Conservation (phyloP, 1,140 invertebrate species). For the Apis florea region DNA sequence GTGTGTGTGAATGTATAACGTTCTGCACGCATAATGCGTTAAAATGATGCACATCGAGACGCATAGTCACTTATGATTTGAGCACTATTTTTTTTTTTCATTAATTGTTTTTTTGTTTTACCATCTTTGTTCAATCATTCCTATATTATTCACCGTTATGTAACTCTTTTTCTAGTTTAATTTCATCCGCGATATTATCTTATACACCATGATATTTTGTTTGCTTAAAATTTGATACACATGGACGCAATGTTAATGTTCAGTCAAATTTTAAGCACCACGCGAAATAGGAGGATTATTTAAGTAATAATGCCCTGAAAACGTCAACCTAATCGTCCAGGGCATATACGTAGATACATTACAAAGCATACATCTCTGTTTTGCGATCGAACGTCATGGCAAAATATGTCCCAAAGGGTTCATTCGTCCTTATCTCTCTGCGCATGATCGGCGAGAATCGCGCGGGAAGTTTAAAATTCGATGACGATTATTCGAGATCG, state of each 20-base stretch:
- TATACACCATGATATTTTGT: background rate
- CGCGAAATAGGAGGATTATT: background rate
- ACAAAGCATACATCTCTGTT: background rate
- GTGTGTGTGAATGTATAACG: background rate
- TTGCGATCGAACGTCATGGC: background rate
- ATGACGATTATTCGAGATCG: background rate
- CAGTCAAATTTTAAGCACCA: conserved; percentile 32
- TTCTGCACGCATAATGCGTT: background rate
- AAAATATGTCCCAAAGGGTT: background rate
- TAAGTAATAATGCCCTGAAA: background rate
- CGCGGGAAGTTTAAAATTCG: background rate
- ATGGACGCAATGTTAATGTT: conserved; percentile 33
- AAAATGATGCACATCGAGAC: conserved; percentile 6
- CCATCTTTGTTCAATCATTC: background rate
- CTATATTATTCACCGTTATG: background rate
- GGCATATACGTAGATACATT: background rate
- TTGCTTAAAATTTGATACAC: conserved; percentile 30
- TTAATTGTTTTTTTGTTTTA: background rate
- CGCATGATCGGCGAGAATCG: background rate
- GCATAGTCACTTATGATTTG: conserved; percentile 34
- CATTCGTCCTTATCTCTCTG: too few species aligned
- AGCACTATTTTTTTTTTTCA: conserved; percentile 16
- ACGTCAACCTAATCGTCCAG: background rate
- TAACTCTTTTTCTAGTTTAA: background rate
- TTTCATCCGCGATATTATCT: conserved; percentile 1